Evolutionary conservation across 2,888 invertebrate species (phyloP), one percentile per base, ranked within the genome.

Genomic region (Melitaea athalia): DNA sequence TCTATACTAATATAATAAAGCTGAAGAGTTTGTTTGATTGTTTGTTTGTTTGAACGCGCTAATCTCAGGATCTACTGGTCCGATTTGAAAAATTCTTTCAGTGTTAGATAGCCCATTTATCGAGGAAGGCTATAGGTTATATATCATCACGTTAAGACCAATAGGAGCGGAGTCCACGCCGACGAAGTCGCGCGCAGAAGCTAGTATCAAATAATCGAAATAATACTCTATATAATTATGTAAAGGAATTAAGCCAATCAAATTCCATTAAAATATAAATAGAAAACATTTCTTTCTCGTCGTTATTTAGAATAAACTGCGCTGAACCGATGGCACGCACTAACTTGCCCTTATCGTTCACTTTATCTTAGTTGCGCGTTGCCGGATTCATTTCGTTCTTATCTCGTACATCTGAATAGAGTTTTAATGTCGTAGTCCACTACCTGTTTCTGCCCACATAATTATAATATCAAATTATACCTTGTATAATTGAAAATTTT

Each of bases 281-380:
- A 45, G 45, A 17, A 24, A 45, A 31, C 52, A 43, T 50, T 70
- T 50, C 55, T 53, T 65, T 50, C 50, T 63, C 67, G 57, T 59
- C 62, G 63, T 63, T 65, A 67, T 68, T 72, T 72, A 65, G 73
- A 61, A 61, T 63, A 62, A 67, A 72, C 74, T 42, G 57, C 15
- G 15, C 42, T 15, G 78, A 73, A 65, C 72, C 63, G 60, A 74
- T 73, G 64, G 69, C 64, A 63, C 74, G 67, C 73, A 75, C 74
- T 74, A 75, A 64, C 66, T 68, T 70, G 31, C 66, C 73, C 73
- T 73, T 78, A 78, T 78, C 77, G 69, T 65, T 67, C 75, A 72
- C 75, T 77, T 74, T 74, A 79, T 77, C 73, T 73, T 73, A 78
- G 72, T 69, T 74, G 64, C 68, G 60, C 70, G 66, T 64, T 64